Conservation (phyloP, 2,113 vertebrate species). For the Percopsis transmontana region DNA sequence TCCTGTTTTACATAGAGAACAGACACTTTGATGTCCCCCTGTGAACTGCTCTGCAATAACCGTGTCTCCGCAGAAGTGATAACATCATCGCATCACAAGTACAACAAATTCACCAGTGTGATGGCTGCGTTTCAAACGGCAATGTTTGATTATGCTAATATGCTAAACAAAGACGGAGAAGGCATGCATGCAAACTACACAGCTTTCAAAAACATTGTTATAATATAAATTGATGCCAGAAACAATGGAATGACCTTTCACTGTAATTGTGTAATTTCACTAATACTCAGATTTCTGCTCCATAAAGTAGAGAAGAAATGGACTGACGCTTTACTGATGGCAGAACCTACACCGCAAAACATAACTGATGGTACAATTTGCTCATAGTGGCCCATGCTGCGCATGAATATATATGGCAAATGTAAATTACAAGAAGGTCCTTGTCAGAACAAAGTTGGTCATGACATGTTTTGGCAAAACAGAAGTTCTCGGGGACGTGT, state of each 20-base stretch:
- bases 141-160: conserved; percentile 60
- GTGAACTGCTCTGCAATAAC: conserved; percentile 53
- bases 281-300: background rate
- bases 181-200: conserved; percentile 31
- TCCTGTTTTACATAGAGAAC: conserved; percentile 60
- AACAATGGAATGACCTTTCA: background rate
- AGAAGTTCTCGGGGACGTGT: conserved; percentile 24
- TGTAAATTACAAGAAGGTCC: conserved; percentile 15
- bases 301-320: background rate
- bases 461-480: conserved; percentile 39
- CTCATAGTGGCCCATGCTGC: background rate
- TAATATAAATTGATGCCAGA: conserved; percentile 5
- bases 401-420: conserved; percentile 7
- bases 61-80: conserved; percentile 42
- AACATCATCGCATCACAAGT: conserved; percentile 53
- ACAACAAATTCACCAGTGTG: conserved; percentile 46
- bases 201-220: conserved; percentile 34
- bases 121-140: conserved; percentile 33
- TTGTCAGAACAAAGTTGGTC: conserved; percentile 28
- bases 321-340: background rate
- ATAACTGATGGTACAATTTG: too few relatives aligned
- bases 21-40: conserved; percentile 57
- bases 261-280: too few relatives aligned
- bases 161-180: conserved; percentile 33
- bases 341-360: too few relatives aligned